Percentiles rank a stretch among this genome's conserved stretches.
These are phyloP conservation scores for Neoarius graeffei DNA, from an alignment of 2,113 vertebrate species.

Conservation along the genomic window DNA sequence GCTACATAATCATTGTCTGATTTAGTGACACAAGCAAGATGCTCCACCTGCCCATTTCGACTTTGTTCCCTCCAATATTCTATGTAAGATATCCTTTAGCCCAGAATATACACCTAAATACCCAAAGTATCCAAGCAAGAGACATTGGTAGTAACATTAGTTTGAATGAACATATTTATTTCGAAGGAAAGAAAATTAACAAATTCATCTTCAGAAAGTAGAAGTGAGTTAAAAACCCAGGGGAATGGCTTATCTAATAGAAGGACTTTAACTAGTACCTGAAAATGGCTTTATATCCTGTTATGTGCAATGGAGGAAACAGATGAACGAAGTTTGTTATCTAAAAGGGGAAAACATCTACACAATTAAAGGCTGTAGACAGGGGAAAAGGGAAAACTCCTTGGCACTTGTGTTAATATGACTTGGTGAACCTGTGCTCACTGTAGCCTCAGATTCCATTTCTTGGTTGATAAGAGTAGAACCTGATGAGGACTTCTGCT, in stretches of 20 bases:
- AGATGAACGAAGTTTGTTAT: not conserved
- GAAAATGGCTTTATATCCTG: not conserved
- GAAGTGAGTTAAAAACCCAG: not conserved
- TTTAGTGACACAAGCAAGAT: not conserved
- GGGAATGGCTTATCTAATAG: not conserved
- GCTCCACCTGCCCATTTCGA: not conserved
- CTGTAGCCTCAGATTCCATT: too few species aligned
- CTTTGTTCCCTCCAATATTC: not conserved
- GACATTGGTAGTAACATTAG: not conserved
- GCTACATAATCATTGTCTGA: not conserved
- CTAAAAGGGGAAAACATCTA: not conserved
- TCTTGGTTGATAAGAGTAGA: not conserved
- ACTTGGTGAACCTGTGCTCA: too few species aligned
- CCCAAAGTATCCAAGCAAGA: not conserved
- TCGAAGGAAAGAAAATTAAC: not conserved
- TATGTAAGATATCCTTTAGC: not conserved
- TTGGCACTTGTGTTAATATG: not conserved
- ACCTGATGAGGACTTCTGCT: not conserved
- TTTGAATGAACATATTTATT: not conserved
- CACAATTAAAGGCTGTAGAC: not conserved
- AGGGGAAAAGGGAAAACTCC: not conserved
- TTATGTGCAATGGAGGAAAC: not conserved
- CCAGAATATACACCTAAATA: not conserved
- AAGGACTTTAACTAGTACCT: not conserved
- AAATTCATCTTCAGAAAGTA: slow-evolving; percentile 1